phyloP scores from a whole-genome alignment of 2,797 vertebrate genomes.

The Poeciliopsis infans region DNA sequence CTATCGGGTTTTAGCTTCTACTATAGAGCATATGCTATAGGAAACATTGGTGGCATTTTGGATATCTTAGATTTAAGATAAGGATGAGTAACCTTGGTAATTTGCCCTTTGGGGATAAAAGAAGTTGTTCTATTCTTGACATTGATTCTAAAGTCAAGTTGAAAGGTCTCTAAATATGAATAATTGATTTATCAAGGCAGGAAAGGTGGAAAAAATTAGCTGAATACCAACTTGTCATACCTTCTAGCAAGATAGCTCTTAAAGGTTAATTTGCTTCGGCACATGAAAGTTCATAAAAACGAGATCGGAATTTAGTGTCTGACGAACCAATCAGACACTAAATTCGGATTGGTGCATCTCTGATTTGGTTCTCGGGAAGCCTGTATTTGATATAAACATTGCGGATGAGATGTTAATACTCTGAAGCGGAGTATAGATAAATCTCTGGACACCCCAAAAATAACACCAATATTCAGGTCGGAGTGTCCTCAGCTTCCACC shows the following conservation, averaged over 20 bases:
- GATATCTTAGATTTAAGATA: not conserved
- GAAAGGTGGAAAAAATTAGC: not conserved
- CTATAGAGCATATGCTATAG: not conserved
- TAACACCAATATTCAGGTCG: not conserved
- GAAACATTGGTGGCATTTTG: not conserved
- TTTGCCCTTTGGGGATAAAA: not conserved
- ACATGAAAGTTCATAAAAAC: not conserved
- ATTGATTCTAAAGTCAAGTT: not conserved
- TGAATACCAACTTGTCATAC: not conserved
- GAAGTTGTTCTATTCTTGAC: not conserved
- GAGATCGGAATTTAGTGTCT: not conserved
- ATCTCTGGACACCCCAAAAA: not conserved
- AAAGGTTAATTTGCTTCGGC: not conserved
- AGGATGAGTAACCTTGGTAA: not conserved
- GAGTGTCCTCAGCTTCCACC: not conserved
- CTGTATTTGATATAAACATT: not conserved
- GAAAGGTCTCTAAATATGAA: not conserved
- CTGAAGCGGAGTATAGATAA: not conserved
- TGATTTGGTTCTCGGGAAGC: not conserved
- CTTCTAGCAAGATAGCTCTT: not conserved
- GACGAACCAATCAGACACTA: too few species aligned
- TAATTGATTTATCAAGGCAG: not conserved
- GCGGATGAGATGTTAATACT: slow-evolving; percentile 1
- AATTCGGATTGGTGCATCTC: not conserved
- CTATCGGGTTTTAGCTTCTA: not conserved